Evolutionary conservation across 37 sponge, comb jelly and placozoan species (phyloP), one percentile per base, ranked within the genome.

Genomic region (Ianthella basta): DNA sequence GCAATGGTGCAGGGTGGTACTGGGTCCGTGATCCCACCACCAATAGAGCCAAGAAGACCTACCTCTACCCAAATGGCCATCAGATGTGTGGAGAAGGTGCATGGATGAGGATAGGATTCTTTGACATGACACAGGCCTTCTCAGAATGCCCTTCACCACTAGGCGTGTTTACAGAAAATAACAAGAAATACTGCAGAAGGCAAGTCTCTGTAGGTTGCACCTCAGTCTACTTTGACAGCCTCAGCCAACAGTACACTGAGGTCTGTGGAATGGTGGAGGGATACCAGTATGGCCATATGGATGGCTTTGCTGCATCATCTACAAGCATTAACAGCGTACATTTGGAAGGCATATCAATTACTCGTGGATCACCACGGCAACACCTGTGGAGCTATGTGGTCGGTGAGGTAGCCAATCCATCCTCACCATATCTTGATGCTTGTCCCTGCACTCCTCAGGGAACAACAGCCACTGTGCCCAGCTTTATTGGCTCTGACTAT

Each of bases 201-300:
- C 5, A 10, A 10, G 6, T 4, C 54, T 40, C 54, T 25, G 36
- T 33, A 37, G 38, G 38, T 5, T 75, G 78, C 10, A 40, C 78
- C 21, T 36, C 78, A 40, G 78, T 75, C 40, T n/a, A 36, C 21
- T 75, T 75, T 75, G 78, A 75, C 25, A 36, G 50, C 24, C 53
- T 75, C 40, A 25, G 53, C 1, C 35, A 75, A 24, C 35, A 50
- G 16, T 75, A 75, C 54, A n/a, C 50, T 4, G 54, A 75, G 38
- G 78, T 75, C 23, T 75, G 78, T 41, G 78, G 78, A 18, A 36
- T 36, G 23, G 78, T 75, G 32, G 38, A 75, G 53, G 78, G 53
- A 0, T 75, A 75, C 10, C 78, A 75, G 54, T 75, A 50, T 75
- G 78, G 78, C 19, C 14, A 18, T 75, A 32, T 41, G 32, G 54